These are phyloP conservation scores for Emys orbicularis DNA, from an alignment of 2,797 vertebrate species.

Conservation along the genomic window DNA sequence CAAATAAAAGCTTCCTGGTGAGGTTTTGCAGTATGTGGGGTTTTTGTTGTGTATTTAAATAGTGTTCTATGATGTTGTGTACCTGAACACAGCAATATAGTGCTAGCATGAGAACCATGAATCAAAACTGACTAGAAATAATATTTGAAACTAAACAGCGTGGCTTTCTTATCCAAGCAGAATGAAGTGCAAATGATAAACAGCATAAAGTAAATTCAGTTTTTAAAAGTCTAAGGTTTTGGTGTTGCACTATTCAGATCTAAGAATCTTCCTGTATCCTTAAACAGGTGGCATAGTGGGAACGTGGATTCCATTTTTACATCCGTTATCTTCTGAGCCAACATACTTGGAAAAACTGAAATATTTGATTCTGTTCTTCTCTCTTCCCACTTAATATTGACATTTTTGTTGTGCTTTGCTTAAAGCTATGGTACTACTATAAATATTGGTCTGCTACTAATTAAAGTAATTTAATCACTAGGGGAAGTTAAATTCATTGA, in stretches of 20 bases:
- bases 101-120: constrained; percentile 2
- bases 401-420: background rate
- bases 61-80: constrained; percentile 17
- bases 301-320: background rate
- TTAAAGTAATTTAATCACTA: constrained; percentile 9
- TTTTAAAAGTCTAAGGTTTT: constrained; percentile 25
- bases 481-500: constrained; percentile 5
- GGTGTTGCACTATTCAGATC: background rate
- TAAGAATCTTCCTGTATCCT: background rate
- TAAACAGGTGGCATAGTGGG: background rate
- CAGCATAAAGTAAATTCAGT: constrained; percentile 7
- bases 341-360: constrained; percentile 2
- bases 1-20: background rate
- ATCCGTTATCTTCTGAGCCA: constrained; percentile 33
- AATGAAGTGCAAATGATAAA: background rate
- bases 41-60: constrained; percentile 25
- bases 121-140: background rate
- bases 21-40: background rate
- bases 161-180: constrained; percentile 43
- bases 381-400: background rate
- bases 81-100: constrained; percentile 57
- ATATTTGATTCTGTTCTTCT: constrained; percentile 7
- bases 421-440: background rate
- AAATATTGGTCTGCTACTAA: background rate
- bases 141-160: constrained; percentile 27